Evolutionary conservation across 2,113 vertebrate species (phyloP), one percentile per base, ranked within the genome.

Genomic region (Neodontobutis hainanensis): DNA sequence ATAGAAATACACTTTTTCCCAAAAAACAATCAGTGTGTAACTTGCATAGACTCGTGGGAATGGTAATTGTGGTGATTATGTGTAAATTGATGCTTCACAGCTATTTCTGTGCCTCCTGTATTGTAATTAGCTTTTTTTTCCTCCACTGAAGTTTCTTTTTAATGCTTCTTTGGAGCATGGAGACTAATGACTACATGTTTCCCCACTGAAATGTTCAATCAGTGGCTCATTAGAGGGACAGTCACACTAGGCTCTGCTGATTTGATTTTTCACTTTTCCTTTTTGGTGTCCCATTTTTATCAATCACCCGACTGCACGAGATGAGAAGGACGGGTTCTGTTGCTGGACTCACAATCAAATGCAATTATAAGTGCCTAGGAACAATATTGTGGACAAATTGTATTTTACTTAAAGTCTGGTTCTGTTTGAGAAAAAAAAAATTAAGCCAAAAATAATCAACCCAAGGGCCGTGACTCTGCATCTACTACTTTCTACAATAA

Each of bases 201-300:
- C 78, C 67, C 70, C 81, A 63, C 78, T 83, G 87, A 90, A 89
- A 88, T 84, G 80, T 90, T 90, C 91, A 90, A 92, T 92, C 88
- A 90, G 78, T 50, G 32, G 56, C 81, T 89, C 81, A 82, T 89
- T 87, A 89, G 65, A 47, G 65, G 52, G 61, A 84, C 75, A 82
- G 73, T 85, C 83, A 68, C 82, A 81, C 84, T 87, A 70, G 69
- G 73, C 75, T 80, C 62, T 15, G 68, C 67, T 85, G 86, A 90
- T 88, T 88, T 85, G 80, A 89, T 87, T 90, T 91, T 77, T 86
- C 75, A 76, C 78, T 82, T 58, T 83, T 86, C 65, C 70, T 80
- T 83, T 78, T 86, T 51, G 55, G 65, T 70, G 68, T 81, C 74
- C 50, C 27, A 76, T 78, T 61, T 86, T 87, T 80, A 82, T 88